Conservation (phyloP, 2,797 vertebrate species). For the Falco biarmicus region DNA sequence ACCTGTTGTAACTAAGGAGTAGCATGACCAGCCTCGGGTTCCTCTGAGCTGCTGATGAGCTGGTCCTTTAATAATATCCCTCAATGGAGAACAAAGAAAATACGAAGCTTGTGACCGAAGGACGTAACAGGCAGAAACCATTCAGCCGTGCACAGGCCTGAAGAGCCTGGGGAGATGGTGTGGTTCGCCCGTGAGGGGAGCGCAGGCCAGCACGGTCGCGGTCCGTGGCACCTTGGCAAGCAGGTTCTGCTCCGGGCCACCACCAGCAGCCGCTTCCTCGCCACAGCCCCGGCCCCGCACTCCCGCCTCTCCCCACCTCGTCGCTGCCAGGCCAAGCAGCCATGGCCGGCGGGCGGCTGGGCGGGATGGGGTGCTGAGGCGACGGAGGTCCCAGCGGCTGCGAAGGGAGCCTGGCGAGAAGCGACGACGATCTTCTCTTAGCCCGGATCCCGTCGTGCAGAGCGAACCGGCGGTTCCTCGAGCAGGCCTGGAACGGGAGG, state of each 20-base stretch:
- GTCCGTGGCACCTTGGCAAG: too few species aligned
- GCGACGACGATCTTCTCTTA: too few species aligned
- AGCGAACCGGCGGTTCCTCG: neutral
- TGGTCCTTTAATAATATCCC: neutral
- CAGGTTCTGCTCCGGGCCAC: too few species aligned
- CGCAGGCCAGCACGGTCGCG: neutral
- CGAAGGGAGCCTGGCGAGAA: too few species aligned
- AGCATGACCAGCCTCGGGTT: neutral
- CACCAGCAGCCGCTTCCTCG: too few species aligned
- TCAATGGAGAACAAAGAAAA: neutral
- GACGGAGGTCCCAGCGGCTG: neutral
- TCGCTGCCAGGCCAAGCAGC: too few species aligned
- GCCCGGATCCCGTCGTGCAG: neutral
- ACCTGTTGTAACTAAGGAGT: neutral
- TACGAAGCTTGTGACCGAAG: accelerated
- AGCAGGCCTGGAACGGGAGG: neutral
- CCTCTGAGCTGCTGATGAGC: neutral
- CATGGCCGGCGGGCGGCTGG: too few species aligned
- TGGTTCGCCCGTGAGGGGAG: accelerated
- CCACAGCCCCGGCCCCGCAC: too few species aligned
- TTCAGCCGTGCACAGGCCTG: accelerated
- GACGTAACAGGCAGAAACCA: neutral
- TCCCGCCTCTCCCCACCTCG: too few species aligned
- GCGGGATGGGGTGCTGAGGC: neutral
- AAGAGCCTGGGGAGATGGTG: accelerated